These are phyloP conservation scores for Struthio camelus DNA, from an alignment of 2,113 vertebrate genomes.

Conservation along the genomic window DNA sequence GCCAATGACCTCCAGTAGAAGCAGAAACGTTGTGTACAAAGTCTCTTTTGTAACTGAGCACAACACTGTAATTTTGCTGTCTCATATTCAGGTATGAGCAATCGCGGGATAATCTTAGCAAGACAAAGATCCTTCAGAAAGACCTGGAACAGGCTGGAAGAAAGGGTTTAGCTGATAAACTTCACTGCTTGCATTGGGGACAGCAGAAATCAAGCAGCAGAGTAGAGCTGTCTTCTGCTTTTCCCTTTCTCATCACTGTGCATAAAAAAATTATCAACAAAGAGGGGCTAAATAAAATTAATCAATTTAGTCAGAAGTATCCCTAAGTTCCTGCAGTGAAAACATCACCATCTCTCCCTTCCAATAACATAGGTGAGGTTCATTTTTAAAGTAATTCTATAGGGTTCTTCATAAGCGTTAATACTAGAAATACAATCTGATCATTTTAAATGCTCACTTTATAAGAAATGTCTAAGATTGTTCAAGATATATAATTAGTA, in stretches of 20 bases:
- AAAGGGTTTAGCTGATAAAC: slow-evolving; percentile 73
- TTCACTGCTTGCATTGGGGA: slow-evolving; percentile 76
- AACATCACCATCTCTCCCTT: not conserved
- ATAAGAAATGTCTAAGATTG: not conserved
- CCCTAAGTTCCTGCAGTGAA: not conserved
- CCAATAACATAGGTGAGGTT: not conserved
- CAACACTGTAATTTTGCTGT: fast-evolving
- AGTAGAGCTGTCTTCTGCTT: slow-evolving; percentile 79
- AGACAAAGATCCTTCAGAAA: slow-evolving; percentile 77
- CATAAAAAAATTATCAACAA: slow-evolving; percentile 78
- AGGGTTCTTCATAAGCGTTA: not conserved
- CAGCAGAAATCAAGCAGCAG: slow-evolving; percentile 77
- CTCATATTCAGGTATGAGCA: slow-evolving; percentile 56
- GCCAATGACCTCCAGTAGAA: not conserved
- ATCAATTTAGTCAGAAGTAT: slow-evolving; percentile 68
- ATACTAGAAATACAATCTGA: not conserved
- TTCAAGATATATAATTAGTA: not conserved
- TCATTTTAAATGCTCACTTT: not conserved
- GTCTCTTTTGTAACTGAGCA: fast-evolving
- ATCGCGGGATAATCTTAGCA: slow-evolving; percentile 72
- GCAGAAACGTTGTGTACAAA: not conserved
- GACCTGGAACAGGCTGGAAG: slow-evolving; percentile 73
- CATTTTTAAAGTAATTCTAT: not conserved
- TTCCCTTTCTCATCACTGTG: slow-evolving; percentile 79
- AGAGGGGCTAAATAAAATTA: slow-evolving; percentile 75